These are phyloP conservation scores for Druon quercuslanigerum DNA, from an alignment of 1,140 invertebrate genomes.

Conservation along the genomic window DNA sequence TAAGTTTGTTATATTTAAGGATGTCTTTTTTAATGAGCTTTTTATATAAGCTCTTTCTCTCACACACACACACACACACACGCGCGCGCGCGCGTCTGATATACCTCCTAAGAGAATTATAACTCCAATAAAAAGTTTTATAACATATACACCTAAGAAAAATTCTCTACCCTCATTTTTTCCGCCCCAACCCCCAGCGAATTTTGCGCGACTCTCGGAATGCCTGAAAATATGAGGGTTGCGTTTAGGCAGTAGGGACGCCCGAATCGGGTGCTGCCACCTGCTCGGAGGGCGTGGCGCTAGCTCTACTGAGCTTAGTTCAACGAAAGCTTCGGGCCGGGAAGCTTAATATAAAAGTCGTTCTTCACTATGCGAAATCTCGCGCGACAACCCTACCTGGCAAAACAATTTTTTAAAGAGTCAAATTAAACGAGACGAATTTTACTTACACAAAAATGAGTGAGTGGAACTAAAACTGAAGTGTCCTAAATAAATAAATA, in stretches of 20 bases:
- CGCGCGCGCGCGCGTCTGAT: too few species aligned
- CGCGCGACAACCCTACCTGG: background rate
- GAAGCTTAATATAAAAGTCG: conserved; percentile 46
- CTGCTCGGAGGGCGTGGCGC: conserved; percentile 75
- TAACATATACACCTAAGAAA: too few species aligned
- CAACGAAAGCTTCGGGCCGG: conserved; percentile 54
- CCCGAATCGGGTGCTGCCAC: conserved; percentile 59
- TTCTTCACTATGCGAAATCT: background rate
- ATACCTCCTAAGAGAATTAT: too few species aligned
- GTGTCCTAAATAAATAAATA: background rate
- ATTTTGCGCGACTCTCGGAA: background rate
- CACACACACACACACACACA: too few species aligned
- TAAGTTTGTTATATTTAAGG: too few species aligned
- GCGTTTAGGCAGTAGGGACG: background rate
- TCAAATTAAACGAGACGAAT: background rate
- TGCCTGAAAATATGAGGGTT: background rate
- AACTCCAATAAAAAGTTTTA: too few species aligned
- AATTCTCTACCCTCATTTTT: background rate
- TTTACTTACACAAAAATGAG: background rate
- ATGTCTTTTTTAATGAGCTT: too few species aligned
- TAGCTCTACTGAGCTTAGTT: conserved; percentile 67
- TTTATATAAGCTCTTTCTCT: too few species aligned
- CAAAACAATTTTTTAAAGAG: background rate
- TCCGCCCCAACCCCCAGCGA: background rate
- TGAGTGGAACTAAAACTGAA: background rate